These are phyloP conservation scores for Drosophila tanythrix DNA, from an alignment of 2,888 invertebrate species.

Conservation along the genomic window DNA sequence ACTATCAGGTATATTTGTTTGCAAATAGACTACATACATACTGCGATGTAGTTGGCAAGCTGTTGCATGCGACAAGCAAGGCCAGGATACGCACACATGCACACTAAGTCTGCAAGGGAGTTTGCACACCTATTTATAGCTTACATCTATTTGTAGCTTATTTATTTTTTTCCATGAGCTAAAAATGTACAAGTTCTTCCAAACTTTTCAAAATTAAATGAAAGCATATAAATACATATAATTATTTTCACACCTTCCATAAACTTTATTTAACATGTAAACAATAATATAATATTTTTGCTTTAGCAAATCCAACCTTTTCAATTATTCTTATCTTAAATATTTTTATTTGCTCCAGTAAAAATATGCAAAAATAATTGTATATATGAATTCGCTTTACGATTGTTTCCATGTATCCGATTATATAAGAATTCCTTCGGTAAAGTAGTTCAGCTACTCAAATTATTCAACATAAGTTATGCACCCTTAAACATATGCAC, in stretches of 20 bases:
- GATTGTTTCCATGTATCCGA: background rate
- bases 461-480: background rate
- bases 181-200: background rate
- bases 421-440: background rate
- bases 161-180: background rate
- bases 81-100: constrained; percentile 13
- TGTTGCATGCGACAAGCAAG: constrained; percentile 58
- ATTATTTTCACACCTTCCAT: too few relatives aligned
- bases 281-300: too few relatives aligned
- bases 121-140: background rate
- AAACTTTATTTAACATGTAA: too few relatives aligned
- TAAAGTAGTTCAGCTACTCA: background rate
- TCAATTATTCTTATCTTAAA: background rate
- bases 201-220: background rate
- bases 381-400: background rate
- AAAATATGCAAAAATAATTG: background rate
- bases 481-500: background rate
- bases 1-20: constrained; percentile 39
- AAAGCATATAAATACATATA: background rate
- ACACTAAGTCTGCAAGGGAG: background rate
- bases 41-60: constrained; percentile 56
- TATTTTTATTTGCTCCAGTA: background rate
- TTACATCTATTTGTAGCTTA: background rate
- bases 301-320: background rate
- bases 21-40: constrained; percentile 19